Evolutionary conservation across 2,797 vertebrate species (phyloP).

Genomic region (Odontamblyopus lacepedii): DNA sequence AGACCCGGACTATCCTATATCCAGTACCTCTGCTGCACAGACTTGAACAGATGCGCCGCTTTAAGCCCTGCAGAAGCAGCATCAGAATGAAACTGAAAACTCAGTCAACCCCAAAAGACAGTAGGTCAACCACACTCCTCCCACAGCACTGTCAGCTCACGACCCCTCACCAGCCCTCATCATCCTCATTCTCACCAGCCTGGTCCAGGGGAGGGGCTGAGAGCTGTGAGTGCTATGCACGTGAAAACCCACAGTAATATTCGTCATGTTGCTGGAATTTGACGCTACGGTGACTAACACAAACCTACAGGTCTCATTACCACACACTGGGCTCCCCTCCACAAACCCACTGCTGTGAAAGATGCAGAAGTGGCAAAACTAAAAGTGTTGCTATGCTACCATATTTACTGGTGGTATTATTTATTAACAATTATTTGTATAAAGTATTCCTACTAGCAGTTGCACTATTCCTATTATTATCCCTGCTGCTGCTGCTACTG

Average conservation of each 20-base stretch:
- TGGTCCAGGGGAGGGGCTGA: not conserved
- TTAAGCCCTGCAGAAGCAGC: conserved; percentile 19
- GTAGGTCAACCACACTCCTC: conserved; percentile 22
- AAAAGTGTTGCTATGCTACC: not conserved
- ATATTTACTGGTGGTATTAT: not conserved
- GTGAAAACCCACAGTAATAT: conserved; percentile 22
- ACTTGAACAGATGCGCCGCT: conserved; percentile 12
- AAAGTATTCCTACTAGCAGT: no score
- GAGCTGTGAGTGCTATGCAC: conserved; percentile 8
- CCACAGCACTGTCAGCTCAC: conserved; percentile 27
- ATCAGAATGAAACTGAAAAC: conserved; percentile 23
- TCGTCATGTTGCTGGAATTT: conserved; percentile 40
- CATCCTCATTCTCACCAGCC: conserved; percentile 21
- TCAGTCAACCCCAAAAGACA: conserved; percentile 49
- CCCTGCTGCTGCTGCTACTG: not conserved
- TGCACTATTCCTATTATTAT: no score
- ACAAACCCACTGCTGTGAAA: conserved; percentile 46
- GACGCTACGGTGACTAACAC: conserved; percentile 50
- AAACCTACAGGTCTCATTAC: conserved; percentile 35
- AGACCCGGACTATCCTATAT: not conserved
- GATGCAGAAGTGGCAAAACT: not conserved
- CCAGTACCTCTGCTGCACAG: not conserved
- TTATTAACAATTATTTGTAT: not conserved
- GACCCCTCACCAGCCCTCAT: conserved; percentile 29
- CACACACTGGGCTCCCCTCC: conserved; percentile 41